Evolutionary conservation across 2,113 vertebrate genomes (phyloP).

Genomic region (Engystomops pustulosus): DNA sequence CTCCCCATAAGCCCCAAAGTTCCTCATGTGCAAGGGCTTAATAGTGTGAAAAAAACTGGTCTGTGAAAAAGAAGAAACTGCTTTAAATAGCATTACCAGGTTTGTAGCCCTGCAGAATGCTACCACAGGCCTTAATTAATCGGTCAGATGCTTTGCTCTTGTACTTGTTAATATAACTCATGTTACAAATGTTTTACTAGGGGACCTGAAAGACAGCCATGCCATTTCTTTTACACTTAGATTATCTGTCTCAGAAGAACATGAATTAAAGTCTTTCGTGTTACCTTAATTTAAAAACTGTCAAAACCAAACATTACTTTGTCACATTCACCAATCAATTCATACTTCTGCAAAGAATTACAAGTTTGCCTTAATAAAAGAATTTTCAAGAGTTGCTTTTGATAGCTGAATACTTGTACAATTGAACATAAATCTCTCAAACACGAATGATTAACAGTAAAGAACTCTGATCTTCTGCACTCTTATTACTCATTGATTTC

Average conservation of each 20-base stretch:
- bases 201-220: not conserved
- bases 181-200: constrained; percentile 44
- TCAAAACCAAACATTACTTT: constrained; percentile 56
- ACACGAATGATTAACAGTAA: constrained; percentile 38
- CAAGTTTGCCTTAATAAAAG: constrained; percentile 50
- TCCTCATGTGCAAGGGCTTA: not conserved
- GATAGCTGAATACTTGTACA: constrained; percentile 5
- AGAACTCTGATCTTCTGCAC: constrained; percentile 12
- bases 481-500: constrained; percentile 13
- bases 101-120: not conserved
- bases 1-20: too few relatives aligned
- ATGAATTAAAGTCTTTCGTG: constrained; percentile 48
- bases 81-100: not conserved
- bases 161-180: constrained; percentile 29
- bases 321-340: constrained; percentile 51
- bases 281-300: constrained; percentile 54
- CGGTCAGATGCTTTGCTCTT: constrained; percentile 13
- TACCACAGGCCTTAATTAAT: constrained; percentile 15
- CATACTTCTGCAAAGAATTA: constrained; percentile 43
- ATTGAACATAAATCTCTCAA: constrained; percentile 49
- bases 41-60: not conserved
- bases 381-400: constrained; percentile 30
- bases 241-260: constrained; percentile 47
- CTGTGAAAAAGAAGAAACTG: not conserved
- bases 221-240: constrained; percentile 15